Base-by-base conservation (phyloP, 2,888 invertebrate genomes). In the Troides helena region DNA sequence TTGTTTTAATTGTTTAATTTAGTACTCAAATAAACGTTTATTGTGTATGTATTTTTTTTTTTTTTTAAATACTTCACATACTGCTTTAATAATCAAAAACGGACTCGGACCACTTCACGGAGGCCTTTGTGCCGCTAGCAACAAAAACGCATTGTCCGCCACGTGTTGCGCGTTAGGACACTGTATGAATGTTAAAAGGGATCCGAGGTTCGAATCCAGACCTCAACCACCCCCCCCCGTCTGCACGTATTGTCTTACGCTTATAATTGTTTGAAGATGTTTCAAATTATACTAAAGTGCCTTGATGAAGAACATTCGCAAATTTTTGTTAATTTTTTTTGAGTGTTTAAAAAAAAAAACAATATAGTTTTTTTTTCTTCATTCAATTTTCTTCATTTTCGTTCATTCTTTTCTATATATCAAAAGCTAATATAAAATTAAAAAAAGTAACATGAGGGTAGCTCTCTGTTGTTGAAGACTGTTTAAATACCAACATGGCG, bases 71-170 rank as follows among this genome's bases (percentile, higher is more conserved):
- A 3, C 10, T 0, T 17, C 17, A 14, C 18, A 18, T 1, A 50
- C 17, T 50, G 50, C 14, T 18, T 50, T 50, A 14, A 50, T 25
- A 56, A 69, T 43, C 23, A 53, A 53, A 67, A 63, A 46, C 30
- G 50, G 61, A 17, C 21, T 21, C 0, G 21, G 21, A 21, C 74
- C 46, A 75, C 85, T 88, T 86, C 73, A 85, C 70, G 18, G 58
- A 57, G 65, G 53, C 21, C 76, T 50, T 72, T 85, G 81, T 86
- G 73, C 82, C 43, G 68, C 71, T 69, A 79, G 79, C 79, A 85
- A 90, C 88, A 89, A 89, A 91, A 91, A 91, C 90, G 86, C 81
- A 91, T 89, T 92, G 90, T 91, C 87, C 82, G 88, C 85, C 92
- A 92, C 92, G 92, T 92, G 91, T 90, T 87, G 80, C 77, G 84